Base-by-base conservation (phyloP, 1,140 invertebrate species). In the Chymomyza costata region DNA sequence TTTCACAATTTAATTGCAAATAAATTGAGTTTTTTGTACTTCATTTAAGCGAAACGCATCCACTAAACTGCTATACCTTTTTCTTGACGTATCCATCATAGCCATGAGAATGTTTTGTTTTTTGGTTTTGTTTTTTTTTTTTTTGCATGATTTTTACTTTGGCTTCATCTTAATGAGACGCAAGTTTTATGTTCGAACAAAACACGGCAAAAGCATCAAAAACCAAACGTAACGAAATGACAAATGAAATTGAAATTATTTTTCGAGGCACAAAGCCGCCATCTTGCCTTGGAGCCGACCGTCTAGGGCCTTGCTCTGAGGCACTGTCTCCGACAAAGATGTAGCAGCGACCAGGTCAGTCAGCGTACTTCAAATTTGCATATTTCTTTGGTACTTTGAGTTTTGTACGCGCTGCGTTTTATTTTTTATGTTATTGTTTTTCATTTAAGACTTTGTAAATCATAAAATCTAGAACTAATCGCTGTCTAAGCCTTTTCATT, bases 21-120 rank as follows among this genome's bases (percentile, higher is more conserved):
- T 82, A 82, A 82, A 82, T 82, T 78, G 78, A 82, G 78, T 82
- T 82, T 82, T 82, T 78, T 71, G 78, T 82, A 82, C 78, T 82
- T 82, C 64, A 82, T 82, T 82, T 82, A 78, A 78, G 78, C 78
- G 78, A 80, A 59, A 82, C 78, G 74, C 49, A 74, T 2, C 39
- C 39, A 45, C 28, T n/a, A 13, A n/a, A 5, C 11, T 39, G 37
- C 21, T 19, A 53, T 28, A 47, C 41, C 21, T 41, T 55, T 54
- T 1, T 1, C 41, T 46, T 30, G 46, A 47, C 66, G 76, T 63
- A 63, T 67, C 38, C 76, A 76, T 82, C 78, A 82, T 82, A 82
- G 76, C 52, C 49, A 40, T 3, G 31, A 43, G 40, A 39, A 31
- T 47, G 48, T 51, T 47, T 58, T n/a, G n/a, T n/a, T 56, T n/a